phyloP scores from a whole-genome alignment of 2,888 invertebrate genomes.

The Mesoligia furuncula region DNA sequence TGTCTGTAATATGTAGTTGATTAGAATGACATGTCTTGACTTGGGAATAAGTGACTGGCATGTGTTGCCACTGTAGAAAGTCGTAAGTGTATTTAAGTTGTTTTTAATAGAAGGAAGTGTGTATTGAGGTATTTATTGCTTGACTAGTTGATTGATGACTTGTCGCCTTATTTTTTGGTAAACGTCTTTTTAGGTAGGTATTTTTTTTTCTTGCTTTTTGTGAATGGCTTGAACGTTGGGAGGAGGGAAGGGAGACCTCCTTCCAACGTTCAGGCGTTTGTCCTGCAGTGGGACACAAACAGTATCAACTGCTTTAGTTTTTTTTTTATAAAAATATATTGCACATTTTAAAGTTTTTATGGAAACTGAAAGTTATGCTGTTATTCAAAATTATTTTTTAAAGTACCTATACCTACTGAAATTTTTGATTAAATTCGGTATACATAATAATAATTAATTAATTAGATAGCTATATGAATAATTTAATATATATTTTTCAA shows the following conservation, averaged over 20 bases:
- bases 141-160: slow-evolving; percentile 1
- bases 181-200: background rate
- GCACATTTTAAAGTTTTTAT: no score
- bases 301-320: no score
- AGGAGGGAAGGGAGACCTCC: background rate
- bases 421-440: no score
- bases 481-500: background rate
- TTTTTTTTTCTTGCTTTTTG: background rate
- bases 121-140: slow-evolving; percentile 4
- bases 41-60: slow-evolving; percentile 17
- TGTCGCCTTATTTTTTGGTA: background rate
- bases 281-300: background rate
- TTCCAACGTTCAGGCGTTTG: background rate
- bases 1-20: slow-evolving; percentile 42
- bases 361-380: no score
- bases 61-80: slow-evolving; percentile 42
- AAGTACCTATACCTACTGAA: no score
- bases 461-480: no score
- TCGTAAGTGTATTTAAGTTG: background rate
- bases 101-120: slow-evolving; percentile 28
- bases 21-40: slow-evolving; percentile 50
- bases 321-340: no score
- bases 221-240: background rate
- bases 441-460: no score
- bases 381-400: background rate